These are phyloP conservation scores for Volucella zonaria DNA, from an alignment of 2,888 invertebrate genomes.

Conservation along the genomic window DNA sequence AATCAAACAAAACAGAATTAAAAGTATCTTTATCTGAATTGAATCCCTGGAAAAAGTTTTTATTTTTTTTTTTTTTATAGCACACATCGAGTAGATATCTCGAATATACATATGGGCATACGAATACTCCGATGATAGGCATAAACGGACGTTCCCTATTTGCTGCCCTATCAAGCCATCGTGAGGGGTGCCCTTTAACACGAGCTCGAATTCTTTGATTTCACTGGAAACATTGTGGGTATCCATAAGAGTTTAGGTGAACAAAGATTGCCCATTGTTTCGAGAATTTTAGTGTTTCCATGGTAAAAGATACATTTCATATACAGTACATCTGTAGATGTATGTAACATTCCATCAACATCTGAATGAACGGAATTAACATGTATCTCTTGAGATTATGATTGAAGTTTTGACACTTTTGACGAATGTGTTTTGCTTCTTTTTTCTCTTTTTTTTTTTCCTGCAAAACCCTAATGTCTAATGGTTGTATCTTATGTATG, in stretches of 20 bases:
- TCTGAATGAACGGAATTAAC: constrained; percentile 36
- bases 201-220: constrained; percentile 46
- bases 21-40: constrained; percentile 61
- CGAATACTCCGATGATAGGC: background rate
- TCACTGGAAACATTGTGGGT: constrained; percentile 49
- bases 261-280: constrained; percentile 66
- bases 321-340: too few species aligned
- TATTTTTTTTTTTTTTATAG: constrained; percentile 10
- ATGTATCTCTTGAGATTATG: constrained; percentile 70
- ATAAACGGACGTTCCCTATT: background rate
- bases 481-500: too few species aligned
- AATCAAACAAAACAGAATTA: constrained; percentile 10
- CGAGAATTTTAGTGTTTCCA: background rate
- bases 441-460: constrained; percentile 48
- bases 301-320: too few species aligned
- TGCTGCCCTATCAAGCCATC: background rate
- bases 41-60: constrained; percentile 62
- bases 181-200: constrained; percentile 46
- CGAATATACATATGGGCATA: constrained; percentile 29
- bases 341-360: constrained; percentile 1
- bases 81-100: constrained; percentile 1
- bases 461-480: background rate
- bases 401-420: constrained; percentile 73
- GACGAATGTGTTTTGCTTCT: constrained; percentile 58
- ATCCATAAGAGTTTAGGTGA: constrained; percentile 42